phyloP scores from a whole-genome alignment of 2,113 vertebrate species.

The Heterochromis multidens region DNA sequence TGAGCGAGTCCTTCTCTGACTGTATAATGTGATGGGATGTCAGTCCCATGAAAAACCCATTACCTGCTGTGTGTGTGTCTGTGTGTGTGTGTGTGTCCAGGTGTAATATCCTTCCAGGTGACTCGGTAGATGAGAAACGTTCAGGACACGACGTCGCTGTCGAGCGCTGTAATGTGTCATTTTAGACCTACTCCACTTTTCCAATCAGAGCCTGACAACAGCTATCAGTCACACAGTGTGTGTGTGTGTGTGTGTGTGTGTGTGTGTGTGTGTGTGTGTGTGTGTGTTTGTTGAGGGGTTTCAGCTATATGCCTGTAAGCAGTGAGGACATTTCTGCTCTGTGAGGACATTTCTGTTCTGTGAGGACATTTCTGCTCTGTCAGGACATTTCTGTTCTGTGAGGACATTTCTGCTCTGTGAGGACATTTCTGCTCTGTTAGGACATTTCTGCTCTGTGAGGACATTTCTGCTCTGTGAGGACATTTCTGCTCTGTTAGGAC shows the following conservation, averaged over 20 bases:
- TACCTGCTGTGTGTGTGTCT: not conserved
- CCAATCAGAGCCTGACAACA: conserved; percentile 46
- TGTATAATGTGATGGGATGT: conserved; percentile 47
- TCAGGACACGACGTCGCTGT: conserved; percentile 20
- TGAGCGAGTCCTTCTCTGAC: conserved; percentile 16
- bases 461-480: not conserved
- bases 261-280: too few species aligned
- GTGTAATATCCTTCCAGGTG: conserved; percentile 41
- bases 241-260: not conserved
- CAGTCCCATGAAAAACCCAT: conserved; percentile 35
- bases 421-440: not conserved
- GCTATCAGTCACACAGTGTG: conserved; percentile 43
- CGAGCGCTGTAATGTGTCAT: conserved; percentile 18
- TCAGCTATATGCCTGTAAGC: not conserved
- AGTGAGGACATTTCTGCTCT: not conserved
- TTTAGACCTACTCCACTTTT: conserved; percentile 36
- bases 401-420: not conserved
- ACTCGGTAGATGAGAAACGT: conserved; percentile 40
- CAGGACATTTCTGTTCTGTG: not conserved
- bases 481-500: not conserved
- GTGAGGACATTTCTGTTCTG: too few species aligned
- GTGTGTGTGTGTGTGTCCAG: conserved; percentile 2
- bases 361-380: not conserved
- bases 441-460: not conserved
- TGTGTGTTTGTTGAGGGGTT: not conserved